These are phyloP conservation scores for Drosophila murphyi DNA, from an alignment of 1,140 invertebrate species.

Conservation along the genomic window DNA sequence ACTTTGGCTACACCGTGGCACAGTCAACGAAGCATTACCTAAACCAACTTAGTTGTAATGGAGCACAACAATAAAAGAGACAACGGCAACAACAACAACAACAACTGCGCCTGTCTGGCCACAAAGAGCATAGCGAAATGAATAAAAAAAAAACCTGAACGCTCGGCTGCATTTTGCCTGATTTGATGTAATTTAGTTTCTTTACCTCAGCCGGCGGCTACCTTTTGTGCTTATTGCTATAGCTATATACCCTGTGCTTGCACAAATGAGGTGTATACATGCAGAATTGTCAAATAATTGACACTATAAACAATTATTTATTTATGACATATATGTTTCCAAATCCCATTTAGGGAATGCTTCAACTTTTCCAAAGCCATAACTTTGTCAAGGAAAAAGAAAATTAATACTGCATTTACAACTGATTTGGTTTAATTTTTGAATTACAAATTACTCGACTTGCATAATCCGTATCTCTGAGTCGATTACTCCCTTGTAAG, in stretches of 20 bases:
- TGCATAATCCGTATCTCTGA: neutral
- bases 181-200: slow-evolving; percentile 78
- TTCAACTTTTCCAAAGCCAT: no score
- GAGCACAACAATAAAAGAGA: slow-evolving; percentile 34
- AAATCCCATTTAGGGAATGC: no score
- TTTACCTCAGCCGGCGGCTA: slow-evolving; percentile 38
- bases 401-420: no score
- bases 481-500: neutral
- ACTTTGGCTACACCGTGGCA: slow-evolving; percentile 44
- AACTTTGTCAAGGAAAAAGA: no score
- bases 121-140: slow-evolving; percentile 71
- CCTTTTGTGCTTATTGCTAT: slow-evolving; percentile 22
- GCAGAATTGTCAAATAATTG: no score
- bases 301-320: no score
- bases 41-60: slow-evolving; percentile 68
- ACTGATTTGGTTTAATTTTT: no score
- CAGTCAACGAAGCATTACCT: slow-evolving; percentile 68
- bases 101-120: slow-evolving; percentile 64
- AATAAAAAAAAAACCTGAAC: slow-evolving; percentile 60
- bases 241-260: slow-evolving; percentile 10
- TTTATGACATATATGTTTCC: no score
- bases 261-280: neutral
- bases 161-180: slow-evolving; percentile 78
- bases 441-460: neutral
- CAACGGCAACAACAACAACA: slow-evolving; percentile 22